A percentile compares a stretch with the other conserved stretches of the same genome.
Conservation (phyloP, 1,140 invertebrate species). For the Orchestia grillus region DNA sequence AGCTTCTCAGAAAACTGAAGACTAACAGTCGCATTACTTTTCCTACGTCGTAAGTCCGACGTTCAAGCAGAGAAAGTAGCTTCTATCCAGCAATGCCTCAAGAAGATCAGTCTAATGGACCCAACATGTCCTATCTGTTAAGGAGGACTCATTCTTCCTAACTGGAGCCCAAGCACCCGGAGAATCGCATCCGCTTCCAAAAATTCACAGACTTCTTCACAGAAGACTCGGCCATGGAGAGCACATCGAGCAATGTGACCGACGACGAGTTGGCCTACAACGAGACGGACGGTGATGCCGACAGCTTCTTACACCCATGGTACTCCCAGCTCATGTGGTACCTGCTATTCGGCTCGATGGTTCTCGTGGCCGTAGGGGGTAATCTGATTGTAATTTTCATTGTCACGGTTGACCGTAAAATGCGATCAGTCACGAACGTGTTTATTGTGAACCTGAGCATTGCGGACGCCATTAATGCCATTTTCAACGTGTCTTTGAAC, state of each 20-base stretch:
- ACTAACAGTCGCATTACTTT: neutral
- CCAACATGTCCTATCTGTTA: neutral
- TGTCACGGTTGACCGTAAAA: conserved; percentile 72
- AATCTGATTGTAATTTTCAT: conserved; percentile 91
- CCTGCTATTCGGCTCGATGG: conserved; percentile 86
- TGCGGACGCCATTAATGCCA: conserved; percentile 92
- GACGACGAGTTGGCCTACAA: neutral
- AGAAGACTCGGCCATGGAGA: neutral
- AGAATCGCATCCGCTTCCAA: neutral
- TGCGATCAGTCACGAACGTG: conserved; percentile 74
- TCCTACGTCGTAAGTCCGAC: neutral
- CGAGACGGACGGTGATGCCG: neutral
- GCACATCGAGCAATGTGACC: neutral
- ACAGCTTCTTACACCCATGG: conserved; percentile 74
- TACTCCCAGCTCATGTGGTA: conserved; percentile 90
- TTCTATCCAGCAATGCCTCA: neutral
- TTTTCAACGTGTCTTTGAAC: conserved; percentile 93
- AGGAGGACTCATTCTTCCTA: neutral
- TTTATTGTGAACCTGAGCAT: conserved; percentile 85
- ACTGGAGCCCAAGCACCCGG: neutral
- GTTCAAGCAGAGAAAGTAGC: neutral
- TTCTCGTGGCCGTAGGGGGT: conserved; percentile 90
- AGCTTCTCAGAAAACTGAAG: neutral
- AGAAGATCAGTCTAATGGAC: neutral
- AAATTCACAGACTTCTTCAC: neutral